Evolutionary conservation across 2,113 vertebrate genomes (phyloP).

Genomic region (Poecilia latipinna): DNA sequence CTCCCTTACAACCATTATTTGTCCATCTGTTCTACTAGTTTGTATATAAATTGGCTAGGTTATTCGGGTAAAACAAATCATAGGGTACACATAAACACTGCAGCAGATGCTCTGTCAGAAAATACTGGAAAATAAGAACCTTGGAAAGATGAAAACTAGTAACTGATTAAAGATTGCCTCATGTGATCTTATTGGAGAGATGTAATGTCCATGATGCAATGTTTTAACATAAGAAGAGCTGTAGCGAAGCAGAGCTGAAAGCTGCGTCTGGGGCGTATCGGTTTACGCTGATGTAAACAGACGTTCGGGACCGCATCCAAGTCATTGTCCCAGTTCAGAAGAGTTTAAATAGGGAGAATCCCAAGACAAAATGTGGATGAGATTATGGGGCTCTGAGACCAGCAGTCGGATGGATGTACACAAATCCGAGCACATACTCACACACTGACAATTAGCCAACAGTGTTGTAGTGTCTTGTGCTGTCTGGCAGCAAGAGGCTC

Average conservation of each 20-base stretch:
- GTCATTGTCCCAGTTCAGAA: constrained; percentile 57
- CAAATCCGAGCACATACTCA: constrained; percentile 4
- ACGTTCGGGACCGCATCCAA: constrained; percentile 40
- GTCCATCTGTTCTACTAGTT: not conserved
- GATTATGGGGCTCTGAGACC: constrained; percentile 55
- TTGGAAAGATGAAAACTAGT: not conserved
- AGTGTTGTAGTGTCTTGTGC: constrained; percentile 34
- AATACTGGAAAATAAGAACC: not conserved
- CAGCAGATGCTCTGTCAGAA: not conserved
- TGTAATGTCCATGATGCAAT: constrained; percentile 18
- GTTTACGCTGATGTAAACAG: constrained; percentile 47
- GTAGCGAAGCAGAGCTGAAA: constrained; percentile 22
- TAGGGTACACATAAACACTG: constrained; percentile 9
- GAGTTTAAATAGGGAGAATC: constrained; percentile 52
- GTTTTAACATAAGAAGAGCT: constrained; percentile 27
- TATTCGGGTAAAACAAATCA: not conserved
- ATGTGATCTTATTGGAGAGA: not conserved
- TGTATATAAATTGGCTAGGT: not conserved
- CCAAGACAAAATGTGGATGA: constrained; percentile 50
- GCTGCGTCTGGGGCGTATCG: constrained; percentile 20
- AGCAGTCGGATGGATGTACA: constrained; percentile 49
- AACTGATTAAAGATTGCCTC: not conserved
- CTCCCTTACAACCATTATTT: not conserved
- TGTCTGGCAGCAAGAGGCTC: constrained; percentile 30
- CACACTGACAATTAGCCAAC: constrained; percentile 49